Percentiles rank a stretch among this genome's conserved stretches.
phyloP scores from a whole-genome alignment of 2,888 invertebrate genomes.

The Callyntrura guangdongensis region DNA sequence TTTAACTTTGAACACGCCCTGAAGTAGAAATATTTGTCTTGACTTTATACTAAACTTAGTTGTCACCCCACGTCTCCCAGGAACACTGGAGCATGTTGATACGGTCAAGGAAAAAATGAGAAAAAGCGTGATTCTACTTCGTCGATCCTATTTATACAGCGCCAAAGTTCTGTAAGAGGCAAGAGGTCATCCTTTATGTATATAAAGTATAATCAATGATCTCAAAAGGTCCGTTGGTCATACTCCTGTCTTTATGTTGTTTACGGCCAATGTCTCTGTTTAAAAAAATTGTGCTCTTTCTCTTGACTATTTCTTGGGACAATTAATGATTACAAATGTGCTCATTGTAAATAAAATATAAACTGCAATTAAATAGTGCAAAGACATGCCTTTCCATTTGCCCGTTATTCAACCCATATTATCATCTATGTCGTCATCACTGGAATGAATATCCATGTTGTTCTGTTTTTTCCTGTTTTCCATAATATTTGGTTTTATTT shows the following conservation, averaged over 20 bases:
- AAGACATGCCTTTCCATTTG: background rate
- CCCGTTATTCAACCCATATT: background rate
- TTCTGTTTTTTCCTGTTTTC: constrained; percentile 48
- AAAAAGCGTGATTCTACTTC: constrained; percentile 62
- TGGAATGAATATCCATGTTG: constrained; percentile 32
- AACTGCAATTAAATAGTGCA: background rate
- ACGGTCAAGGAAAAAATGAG: constrained; percentile 9
- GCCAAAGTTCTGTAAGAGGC: background rate
- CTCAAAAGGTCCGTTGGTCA: background rate
- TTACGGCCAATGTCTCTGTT: background rate
- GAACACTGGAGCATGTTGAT: background rate
- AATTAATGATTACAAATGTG: background rate
- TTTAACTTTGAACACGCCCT: no score
- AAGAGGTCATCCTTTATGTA: constrained; percentile 20
- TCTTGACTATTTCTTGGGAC: background rate
- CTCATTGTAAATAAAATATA: background rate
- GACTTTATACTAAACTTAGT: no score
- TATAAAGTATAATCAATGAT: background rate
- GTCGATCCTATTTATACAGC: constrained; percentile 71
- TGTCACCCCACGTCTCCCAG: background rate
- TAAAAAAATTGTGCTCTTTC: no score
- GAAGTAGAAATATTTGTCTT: no score
- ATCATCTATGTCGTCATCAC: constrained; percentile 9
- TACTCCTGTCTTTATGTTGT: background rate
- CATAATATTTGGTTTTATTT: constrained; percentile 29